Percentiles rank a stretch among this genome's conserved stretches.
These are phyloP conservation scores for Microplitis deprimator DNA, from an alignment of 2,888 invertebrate species.

Conservation along the genomic window DNA sequence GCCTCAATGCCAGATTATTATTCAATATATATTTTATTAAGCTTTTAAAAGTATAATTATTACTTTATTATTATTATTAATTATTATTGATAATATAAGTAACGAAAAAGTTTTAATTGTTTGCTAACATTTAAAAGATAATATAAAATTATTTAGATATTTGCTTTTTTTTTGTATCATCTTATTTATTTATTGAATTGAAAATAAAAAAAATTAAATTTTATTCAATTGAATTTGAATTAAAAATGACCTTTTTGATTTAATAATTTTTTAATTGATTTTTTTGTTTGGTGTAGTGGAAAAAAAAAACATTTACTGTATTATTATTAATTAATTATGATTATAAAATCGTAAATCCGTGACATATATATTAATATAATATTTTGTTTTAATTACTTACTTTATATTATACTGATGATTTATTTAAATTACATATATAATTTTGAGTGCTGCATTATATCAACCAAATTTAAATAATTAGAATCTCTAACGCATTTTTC, in stretches of 20 bases:
- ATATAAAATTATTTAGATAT: neutral
- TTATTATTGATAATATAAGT: neutral
- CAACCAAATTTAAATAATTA: neutral
- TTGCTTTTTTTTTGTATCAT: neutral
- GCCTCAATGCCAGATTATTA: constrained; percentile 27
- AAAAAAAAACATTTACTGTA: neutral
- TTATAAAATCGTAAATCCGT: neutral
- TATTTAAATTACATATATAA: neutral
- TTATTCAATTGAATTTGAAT: neutral
- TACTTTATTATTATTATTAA: constrained; percentile 6
- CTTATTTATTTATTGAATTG: neutral
- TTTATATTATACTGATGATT: neutral
- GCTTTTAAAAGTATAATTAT: constrained; percentile 4
- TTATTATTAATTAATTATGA: neutral
- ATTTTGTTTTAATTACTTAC: constrained; percentile 22
- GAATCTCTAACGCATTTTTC: constrained; percentile 18
- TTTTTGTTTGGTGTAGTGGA: neutral
- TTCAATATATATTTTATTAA: constrained; percentile 9
- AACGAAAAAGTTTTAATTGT: neutral
- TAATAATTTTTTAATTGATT: neutral
- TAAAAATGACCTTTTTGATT: neutral
- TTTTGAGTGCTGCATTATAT: neutral
- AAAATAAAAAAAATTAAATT: neutral
- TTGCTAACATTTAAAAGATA: neutral
- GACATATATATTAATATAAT: constrained; percentile 5